Base-by-base conservation (phyloP, 1,140 invertebrate species). In the Hormaphis cornu region DNA sequence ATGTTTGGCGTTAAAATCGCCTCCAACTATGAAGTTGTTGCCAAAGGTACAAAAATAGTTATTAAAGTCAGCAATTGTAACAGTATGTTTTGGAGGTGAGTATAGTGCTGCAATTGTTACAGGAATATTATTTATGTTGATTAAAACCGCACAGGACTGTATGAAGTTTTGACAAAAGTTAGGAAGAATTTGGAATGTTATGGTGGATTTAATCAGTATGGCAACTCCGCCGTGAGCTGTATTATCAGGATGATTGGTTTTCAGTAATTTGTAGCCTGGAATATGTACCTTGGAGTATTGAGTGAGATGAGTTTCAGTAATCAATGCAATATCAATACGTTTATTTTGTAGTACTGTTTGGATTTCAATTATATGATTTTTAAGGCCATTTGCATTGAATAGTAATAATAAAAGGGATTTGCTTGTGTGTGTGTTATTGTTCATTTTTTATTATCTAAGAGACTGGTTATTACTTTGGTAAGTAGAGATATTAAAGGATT, bases 1-100 rank as follows among this genome's bases (percentile, higher is more conserved):
- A 50, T 79, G 75, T 74, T 80, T 79, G n/a, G 76, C 76, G 69
- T 79, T 80, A 48, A 73, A 79, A 53, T 80, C 76, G 0, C 78
- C 77, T 22, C 75, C 76, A 5, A 71, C 74, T 44, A 79, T 72
- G 69, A 79, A 78, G 48, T 72, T 71, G n/a, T 59, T 54, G 8
- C 77, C 77, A 24, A 58, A 33, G 16, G 22, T 30, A 18, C 33
- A n/a, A 35, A 58, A 58, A 28, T 33, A 35, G 12, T 28, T 18
- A 12, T 33, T 33, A 33, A 58, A 58, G n/a, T 18, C 28, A n/a
- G 24, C n/a, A 58, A 16, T 4, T 14, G 24, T 14, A 14, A 35
- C 26, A 18, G 30, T 58, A 18, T 58, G 26, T 10, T 58, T 58
- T 10, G 69, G 69, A 24, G 69, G 69, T 33, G 44, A 70, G 37